phyloP scores from a whole-genome alignment of 2,888 invertebrate species.

The Amphipyra berbera region DNA sequence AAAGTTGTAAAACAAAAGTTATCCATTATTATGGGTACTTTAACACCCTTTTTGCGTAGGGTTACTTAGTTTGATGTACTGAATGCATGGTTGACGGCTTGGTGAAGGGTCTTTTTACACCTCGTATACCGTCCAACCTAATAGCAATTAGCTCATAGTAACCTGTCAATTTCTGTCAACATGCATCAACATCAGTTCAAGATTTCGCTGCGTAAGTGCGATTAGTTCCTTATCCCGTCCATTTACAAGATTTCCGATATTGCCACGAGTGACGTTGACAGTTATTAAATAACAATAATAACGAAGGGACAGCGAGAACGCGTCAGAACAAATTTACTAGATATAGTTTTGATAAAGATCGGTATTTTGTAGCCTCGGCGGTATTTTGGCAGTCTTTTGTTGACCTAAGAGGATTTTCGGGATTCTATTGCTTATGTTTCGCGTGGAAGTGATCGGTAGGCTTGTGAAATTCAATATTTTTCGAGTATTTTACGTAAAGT shows the following conservation, averaged over 20 bases:
- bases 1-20: too few relatives aligned
- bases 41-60: too few relatives aligned
- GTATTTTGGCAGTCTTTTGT: constrained; percentile 18
- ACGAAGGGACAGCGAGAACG: constrained; percentile 10
- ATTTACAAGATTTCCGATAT: constrained; percentile 15
- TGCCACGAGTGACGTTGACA: constrained; percentile 30
- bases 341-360: constrained; percentile 20
- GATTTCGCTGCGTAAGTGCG: not conserved
- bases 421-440: not conserved
- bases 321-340: constrained; percentile 23
- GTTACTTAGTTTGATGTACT: too few relatives aligned
- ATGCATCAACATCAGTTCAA: not conserved
- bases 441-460: too few relatives aligned
- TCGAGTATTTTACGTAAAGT: too few relatives aligned
- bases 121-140: too few relatives aligned
- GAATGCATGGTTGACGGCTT: too few relatives aligned
- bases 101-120: too few relatives aligned
- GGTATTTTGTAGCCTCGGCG: constrained; percentile 14
- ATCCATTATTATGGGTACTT: too few relatives aligned
- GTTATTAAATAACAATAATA: constrained; percentile 46
- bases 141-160: too few relatives aligned
- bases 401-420: not conserved
- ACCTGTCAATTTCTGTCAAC: not conserved
- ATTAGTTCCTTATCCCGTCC: not conserved
- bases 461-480: too few relatives aligned